Conservation (phyloP, 2,888 invertebrate genomes). For the Dinocampus coccinellae region DNA sequence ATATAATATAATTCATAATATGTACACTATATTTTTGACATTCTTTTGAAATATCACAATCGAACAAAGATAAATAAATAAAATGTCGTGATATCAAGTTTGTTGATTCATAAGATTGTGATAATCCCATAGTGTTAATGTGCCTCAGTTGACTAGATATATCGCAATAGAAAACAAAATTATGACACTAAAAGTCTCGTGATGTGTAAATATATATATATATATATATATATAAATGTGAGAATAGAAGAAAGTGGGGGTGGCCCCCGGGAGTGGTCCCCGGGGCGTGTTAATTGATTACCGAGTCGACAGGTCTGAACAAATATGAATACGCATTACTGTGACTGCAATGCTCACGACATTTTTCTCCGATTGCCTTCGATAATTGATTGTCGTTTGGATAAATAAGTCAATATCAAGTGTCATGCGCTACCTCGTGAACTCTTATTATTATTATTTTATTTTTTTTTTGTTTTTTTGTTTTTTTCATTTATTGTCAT, state of each 20-base stretch:
- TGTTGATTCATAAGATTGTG: not conserved
- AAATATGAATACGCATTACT: constrained; percentile 23
- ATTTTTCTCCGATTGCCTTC: constrained; percentile 39
- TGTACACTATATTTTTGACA: too few relatives aligned
- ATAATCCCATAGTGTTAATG: not conserved
- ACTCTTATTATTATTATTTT: constrained; percentile 26
- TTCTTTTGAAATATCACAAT: not conserved
- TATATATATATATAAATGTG: not conserved
- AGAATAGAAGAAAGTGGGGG: constrained; percentile 19
- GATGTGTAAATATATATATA: not conserved
- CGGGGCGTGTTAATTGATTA: constrained; percentile 33
- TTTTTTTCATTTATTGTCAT: not conserved
- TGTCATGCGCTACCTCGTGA: constrained; percentile 46
- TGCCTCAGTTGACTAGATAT: not conserved
- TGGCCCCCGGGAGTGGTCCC: not conserved
- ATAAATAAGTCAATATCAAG: constrained; percentile 40
- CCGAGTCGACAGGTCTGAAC: constrained; percentile 18
- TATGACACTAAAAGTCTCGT: constrained; percentile 28
- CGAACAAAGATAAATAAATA: not conserved
- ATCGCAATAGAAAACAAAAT: not conserved
- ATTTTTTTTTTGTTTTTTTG: not conserved
- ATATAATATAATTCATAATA: not conserved
- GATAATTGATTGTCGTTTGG: constrained; percentile 50
- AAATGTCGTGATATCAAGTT: not conserved
- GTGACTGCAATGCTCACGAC: constrained; percentile 24